phyloP scores from a whole-genome alignment of 1,140 invertebrate species.

The Lethocerus indicus region DNA sequence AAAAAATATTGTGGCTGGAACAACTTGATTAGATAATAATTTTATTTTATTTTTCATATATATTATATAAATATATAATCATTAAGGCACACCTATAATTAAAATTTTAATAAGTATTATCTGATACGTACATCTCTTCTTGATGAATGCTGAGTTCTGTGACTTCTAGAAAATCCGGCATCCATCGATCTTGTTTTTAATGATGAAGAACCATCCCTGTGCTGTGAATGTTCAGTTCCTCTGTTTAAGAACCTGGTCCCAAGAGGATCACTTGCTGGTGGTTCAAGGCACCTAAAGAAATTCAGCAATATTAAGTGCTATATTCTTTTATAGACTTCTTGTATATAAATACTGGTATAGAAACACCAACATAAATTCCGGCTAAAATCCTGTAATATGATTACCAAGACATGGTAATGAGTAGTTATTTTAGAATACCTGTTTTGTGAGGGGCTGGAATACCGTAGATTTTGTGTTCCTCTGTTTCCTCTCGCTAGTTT shows the following conservation, averaged over 20 bases:
- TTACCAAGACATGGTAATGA: too few relatives aligned
- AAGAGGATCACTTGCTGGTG: slow-evolving; percentile 18
- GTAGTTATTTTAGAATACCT: too few relatives aligned
- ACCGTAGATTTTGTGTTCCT: too few relatives aligned
- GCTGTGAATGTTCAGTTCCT: slow-evolving; percentile 47
- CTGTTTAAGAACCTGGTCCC: slow-evolving; percentile 16
- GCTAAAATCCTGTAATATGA: too few relatives aligned
- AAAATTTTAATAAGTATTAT: background rate
- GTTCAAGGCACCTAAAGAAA: slow-evolving; percentile 18
- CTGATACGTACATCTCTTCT: slow-evolving; percentile 19
- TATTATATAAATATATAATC: background rate
- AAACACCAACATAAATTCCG: too few relatives aligned
- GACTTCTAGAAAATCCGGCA: slow-evolving; percentile 31
- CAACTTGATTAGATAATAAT: too few relatives aligned
- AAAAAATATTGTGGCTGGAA: background rate
- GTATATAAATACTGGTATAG: too few relatives aligned
- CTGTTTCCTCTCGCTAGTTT: too few relatives aligned
- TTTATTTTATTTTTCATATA: background rate
- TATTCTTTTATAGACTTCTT: too few relatives aligned
- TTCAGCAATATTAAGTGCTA: too few relatives aligned
- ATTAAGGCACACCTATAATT: background rate
- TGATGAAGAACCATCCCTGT: slow-evolving; percentile 42
- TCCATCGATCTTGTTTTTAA: slow-evolving; percentile 67
- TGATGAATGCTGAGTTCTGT: slow-evolving; percentile 17
- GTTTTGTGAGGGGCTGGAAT: too few relatives aligned